Conservation (phyloP, 2,888 invertebrate genomes). For the Octonoba sinensis region DNA sequence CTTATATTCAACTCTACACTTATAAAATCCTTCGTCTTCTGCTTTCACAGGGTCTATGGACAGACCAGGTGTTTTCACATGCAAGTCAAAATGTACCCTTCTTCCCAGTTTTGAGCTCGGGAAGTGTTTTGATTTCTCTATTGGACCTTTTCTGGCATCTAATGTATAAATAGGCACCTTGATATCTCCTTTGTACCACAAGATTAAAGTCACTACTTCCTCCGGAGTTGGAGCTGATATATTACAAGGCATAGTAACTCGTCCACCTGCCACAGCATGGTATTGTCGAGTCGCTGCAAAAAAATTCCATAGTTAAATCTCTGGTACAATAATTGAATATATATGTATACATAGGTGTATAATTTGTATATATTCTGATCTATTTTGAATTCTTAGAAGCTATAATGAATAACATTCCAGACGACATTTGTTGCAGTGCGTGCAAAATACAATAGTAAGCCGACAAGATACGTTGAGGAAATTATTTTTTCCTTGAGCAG, state of each 20-base stretch:
- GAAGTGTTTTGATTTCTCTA: constrained; percentile 42
- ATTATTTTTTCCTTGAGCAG: no score
- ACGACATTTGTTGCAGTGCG: no score
- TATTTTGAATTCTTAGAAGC: no score
- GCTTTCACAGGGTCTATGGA: constrained; percentile 23
- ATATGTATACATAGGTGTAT: no score
- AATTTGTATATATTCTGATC: no score
- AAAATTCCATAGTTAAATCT: background rate
- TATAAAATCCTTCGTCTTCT: constrained; percentile 46
- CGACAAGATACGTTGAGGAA: no score
- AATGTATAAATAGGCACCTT: constrained; percentile 45
- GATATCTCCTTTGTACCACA: constrained; percentile 46
- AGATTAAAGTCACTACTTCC: constrained; percentile 26
- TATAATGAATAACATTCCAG: no score
- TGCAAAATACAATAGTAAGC: no score
- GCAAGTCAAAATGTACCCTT: constrained; percentile 36
- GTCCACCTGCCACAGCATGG: constrained; percentile 40
- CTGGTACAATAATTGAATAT: no score
- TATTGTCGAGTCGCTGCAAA: background rate
- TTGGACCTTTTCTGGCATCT: constrained; percentile 35
- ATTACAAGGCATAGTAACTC: constrained; percentile 32
- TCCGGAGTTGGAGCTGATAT: constrained; percentile 25
- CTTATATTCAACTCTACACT: constrained; percentile 40
- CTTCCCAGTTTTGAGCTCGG: constrained; percentile 23
- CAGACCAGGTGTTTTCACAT: constrained; percentile 22